phyloP scores from a whole-genome alignment of 2,797 vertebrate species.

The Peromyscus eremicus region DNA sequence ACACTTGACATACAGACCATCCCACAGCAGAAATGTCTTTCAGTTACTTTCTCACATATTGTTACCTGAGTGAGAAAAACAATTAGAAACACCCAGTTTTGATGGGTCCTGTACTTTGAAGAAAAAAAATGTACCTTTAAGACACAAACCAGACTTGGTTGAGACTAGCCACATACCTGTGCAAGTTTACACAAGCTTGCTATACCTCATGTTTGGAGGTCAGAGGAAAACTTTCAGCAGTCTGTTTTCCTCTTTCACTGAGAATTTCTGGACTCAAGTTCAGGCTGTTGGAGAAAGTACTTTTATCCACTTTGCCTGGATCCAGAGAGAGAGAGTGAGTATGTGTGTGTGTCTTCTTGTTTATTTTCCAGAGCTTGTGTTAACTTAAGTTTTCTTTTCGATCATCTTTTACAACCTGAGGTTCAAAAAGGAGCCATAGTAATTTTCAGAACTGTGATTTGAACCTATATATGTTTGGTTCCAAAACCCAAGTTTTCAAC shows the following conservation, averaged over 20 bases:
- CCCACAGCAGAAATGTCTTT: slow-evolving; percentile 53
- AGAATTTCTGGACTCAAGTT: neutral
- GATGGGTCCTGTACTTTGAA: neutral
- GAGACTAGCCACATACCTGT: neutral
- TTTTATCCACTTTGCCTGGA: neutral
- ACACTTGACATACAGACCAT: no score
- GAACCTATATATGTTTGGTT: slow-evolving; percentile 3
- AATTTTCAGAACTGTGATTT: slow-evolving; percentile 58
- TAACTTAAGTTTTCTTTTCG: slow-evolving; percentile 26
- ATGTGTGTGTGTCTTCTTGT: neutral
- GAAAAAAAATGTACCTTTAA: neutral
- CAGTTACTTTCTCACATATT: slow-evolving; percentile 14
- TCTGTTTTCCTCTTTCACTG: neutral
- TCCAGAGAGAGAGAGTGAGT: no score
- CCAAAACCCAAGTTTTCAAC: neutral
- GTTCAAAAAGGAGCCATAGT: slow-evolving; percentile 23
- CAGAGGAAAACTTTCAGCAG: neutral
- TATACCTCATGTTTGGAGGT: neutral
- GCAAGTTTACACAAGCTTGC: neutral
- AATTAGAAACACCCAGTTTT: slow-evolving; percentile 36
- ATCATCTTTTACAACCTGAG: neutral
- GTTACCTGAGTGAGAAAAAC: slow-evolving; percentile 55
- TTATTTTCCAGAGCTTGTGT: slow-evolving; percentile 15
- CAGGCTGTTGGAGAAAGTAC: neutral
- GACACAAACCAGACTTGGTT: neutral